Evolutionary conservation across 2,113 vertebrate species (phyloP).

Genomic region (Otolemur garnettii): DNA sequence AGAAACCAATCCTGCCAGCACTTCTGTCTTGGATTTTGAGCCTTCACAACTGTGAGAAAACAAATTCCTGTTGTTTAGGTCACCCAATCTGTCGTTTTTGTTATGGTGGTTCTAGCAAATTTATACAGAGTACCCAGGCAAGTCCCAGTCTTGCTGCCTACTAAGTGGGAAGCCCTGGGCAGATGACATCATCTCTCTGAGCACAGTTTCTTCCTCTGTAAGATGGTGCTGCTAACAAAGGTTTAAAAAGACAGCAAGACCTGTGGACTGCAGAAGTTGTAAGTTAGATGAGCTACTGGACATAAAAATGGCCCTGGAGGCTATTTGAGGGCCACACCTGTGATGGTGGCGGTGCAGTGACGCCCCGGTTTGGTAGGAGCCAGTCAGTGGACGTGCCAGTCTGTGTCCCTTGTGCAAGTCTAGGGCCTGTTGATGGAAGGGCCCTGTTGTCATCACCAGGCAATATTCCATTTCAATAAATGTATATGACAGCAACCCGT

Average conservation of each 20-base stretch:
- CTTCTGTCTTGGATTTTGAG: background rate
- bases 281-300: background rate
- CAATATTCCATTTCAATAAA: background rate
- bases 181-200: background rate
- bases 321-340: background rate
- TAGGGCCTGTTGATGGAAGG: background rate
- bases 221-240: background rate
- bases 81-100: background rate
- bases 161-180: background rate
- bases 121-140: background rate
- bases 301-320: background rate
- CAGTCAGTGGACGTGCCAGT: background rate
- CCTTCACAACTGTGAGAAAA: background rate
- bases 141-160: background rate
- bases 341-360: background rate
- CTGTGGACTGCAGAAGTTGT: background rate
- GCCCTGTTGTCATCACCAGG: background rate
- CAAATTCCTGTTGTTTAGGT: background rate
- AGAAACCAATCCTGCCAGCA: background rate
- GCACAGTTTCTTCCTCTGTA: background rate
- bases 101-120: background rate
- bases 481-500: accelerated
- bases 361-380: background rate
- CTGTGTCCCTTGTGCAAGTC: background rate
- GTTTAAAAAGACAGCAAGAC: background rate